Evolutionary conservation across 2,797 vertebrate species (phyloP).

Genomic region (Danio kyathit): DNA sequence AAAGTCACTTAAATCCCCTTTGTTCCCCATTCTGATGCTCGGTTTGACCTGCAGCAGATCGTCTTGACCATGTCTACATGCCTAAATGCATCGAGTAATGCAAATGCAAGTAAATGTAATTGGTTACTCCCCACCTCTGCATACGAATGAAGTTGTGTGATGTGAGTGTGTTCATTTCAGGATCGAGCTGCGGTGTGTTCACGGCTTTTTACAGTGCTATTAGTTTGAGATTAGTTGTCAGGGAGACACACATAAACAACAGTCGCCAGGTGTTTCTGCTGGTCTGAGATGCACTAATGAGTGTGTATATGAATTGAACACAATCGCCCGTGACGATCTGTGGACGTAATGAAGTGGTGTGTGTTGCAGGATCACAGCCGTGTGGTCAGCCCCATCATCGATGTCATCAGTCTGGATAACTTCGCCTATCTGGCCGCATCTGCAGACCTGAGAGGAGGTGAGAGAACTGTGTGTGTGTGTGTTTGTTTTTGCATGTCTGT

Average conservation of each 20-base stretch:
- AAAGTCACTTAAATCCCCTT: too few species aligned
- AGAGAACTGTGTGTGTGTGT: constrained; percentile 60
- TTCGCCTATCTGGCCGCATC: constrained; percentile 98
- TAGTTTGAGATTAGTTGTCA: not conserved
- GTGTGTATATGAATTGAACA: not conserved
- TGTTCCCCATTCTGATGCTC: too few species aligned
- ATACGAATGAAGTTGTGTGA: too few species aligned
- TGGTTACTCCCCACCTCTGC: too few species aligned
- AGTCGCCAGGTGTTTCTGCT: not conserved
- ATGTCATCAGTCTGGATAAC: constrained; percentile 99
- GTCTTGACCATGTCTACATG: too few species aligned
- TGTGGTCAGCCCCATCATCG: constrained; percentile 98
- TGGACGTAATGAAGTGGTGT: not conserved
- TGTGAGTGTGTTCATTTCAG: too few species aligned
- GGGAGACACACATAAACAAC: not conserved
- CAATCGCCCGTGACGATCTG: not conserved
- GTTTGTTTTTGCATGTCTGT: too few species aligned
- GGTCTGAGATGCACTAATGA: not conserved
- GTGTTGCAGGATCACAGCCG: constrained; percentile 90
- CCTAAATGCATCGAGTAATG: too few species aligned
- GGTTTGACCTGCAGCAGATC: too few species aligned
- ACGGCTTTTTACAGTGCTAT: not conserved
- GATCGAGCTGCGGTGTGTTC: not conserved
- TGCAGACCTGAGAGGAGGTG: constrained; percentile 96
- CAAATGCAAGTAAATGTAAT: too few species aligned